phyloP scores from a whole-genome alignment of 64 coral and sea anemone genomes.

The Montipora foliosa region DNA sequence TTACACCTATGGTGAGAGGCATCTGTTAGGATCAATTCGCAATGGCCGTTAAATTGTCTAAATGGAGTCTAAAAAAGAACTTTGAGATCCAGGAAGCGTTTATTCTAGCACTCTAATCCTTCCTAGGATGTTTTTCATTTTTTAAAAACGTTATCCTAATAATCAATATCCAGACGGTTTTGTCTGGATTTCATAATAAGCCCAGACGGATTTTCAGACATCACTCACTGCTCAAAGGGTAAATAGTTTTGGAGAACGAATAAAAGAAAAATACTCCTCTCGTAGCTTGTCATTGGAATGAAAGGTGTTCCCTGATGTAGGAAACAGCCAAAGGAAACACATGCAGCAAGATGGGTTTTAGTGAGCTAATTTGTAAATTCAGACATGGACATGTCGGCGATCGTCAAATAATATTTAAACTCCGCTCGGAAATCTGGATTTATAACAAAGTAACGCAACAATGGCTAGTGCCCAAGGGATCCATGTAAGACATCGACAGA shows the following conservation, averaged over 20 bases:
- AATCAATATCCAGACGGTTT: background rate
- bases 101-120: background rate
- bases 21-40: background rate
- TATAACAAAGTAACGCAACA: constrained; percentile 37
- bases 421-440: constrained; percentile 28
- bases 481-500: no score
- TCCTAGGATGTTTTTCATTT: background rate
- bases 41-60: background rate
- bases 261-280: background rate
- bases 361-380: background rate
- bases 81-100: background rate
- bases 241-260: background rate
- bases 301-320: background rate
- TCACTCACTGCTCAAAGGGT: background rate
- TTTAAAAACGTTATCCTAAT: background rate
- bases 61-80: background rate
- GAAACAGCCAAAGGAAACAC: background rate
- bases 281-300: background rate
- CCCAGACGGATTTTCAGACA: constrained; percentile 19
- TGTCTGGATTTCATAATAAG: background rate
- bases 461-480: background rate
- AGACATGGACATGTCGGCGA: constrained; percentile 27
- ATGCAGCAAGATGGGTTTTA: background rate
- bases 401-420: constrained; percentile 7
- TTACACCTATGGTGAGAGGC: background rate